phyloP scores from a whole-genome alignment of 2,888 invertebrate genomes.

The Fragum whitleyi region DNA sequence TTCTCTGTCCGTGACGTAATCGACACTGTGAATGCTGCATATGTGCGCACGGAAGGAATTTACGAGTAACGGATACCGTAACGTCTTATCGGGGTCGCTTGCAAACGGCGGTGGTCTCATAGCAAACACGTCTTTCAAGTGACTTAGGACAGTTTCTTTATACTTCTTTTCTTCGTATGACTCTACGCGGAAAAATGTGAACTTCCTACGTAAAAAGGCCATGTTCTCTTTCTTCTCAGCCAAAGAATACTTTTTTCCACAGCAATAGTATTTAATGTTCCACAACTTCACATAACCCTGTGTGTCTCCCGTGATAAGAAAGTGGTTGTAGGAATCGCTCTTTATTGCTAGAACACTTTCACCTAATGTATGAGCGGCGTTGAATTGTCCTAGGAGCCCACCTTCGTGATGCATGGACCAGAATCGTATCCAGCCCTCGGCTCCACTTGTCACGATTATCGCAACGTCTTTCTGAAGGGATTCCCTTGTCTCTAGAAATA shows the following conservation, averaged over 20 bases:
- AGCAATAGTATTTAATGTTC: slow-evolving; percentile 90
- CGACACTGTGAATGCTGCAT: slow-evolving; percentile 89
- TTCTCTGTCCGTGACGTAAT: slow-evolving; percentile 89
- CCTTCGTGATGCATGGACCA: slow-evolving; percentile 93
- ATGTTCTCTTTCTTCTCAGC: slow-evolving; percentile 57
- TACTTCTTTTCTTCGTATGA: slow-evolving; percentile 47
- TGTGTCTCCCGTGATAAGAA: slow-evolving; percentile 87
- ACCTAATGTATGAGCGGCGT: slow-evolving; percentile 89
- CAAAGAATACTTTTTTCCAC: slow-evolving; percentile 81
- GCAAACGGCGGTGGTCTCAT: slow-evolving; percentile 71
- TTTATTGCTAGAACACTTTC: slow-evolving; percentile 88
- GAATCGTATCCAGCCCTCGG: slow-evolving; percentile 91
- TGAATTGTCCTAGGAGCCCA: slow-evolving; percentile 90
- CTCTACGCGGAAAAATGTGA: slow-evolving; percentile 71
- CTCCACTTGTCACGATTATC: slow-evolving; percentile 90
- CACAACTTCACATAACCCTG: slow-evolving; percentile 93
- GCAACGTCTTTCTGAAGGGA: slow-evolving; percentile 87
- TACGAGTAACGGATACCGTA: slow-evolving; percentile 77
- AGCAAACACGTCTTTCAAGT: slow-evolving; percentile 53
- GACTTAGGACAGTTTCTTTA: slow-evolving; percentile 36
- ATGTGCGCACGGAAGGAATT: slow-evolving; percentile 88
- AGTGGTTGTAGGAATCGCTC: slow-evolving; percentile 90
- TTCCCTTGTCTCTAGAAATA: slow-evolving; percentile 89
- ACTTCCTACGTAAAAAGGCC: slow-evolving; percentile 62
- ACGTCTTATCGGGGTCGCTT: slow-evolving; percentile 71